These are phyloP conservation scores for Aix galericulata DNA, from an alignment of 2,113 vertebrate species.

Conservation along the genomic window DNA sequence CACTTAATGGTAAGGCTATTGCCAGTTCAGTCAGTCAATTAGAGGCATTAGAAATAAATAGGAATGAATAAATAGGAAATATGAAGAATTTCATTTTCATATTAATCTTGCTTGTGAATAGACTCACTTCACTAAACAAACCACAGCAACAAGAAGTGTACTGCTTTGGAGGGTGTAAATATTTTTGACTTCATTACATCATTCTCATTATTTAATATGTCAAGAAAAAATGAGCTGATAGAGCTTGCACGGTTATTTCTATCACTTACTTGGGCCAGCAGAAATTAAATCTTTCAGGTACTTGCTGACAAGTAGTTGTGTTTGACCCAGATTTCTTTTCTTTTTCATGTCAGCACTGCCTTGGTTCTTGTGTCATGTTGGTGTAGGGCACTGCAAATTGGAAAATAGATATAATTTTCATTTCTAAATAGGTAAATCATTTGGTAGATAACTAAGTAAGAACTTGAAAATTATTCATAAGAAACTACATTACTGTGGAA, in stretches of 20 bases:
- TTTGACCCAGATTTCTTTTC: neutral
- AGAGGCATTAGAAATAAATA: neutral
- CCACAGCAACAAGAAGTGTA: neutral
- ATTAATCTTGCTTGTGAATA: neutral
- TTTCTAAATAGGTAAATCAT: neutral
- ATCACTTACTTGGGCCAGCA: neutral
- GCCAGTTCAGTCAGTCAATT: neutral
- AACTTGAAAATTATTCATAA: neutral
- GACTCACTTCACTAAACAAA: neutral
- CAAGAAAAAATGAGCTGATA: neutral
- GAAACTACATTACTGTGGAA: neutral
- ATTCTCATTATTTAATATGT: neutral
- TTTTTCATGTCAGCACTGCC: neutral
- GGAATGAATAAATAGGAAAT: neutral
- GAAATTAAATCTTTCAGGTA: neutral
- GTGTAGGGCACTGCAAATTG: neutral
- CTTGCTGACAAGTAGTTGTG: neutral
- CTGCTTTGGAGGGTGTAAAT: neutral
- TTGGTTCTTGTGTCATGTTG: neutral
- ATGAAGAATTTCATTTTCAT: neutral
- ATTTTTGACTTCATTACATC: neutral
- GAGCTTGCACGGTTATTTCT: neutral
- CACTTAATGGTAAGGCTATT: neutral
- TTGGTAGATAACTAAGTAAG: neutral
- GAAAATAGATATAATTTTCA: neutral